Evolutionary conservation across 2,797 vertebrate species (phyloP), one percentile per base, ranked within the genome.

Genomic region (Darevskia nairensis): DNA sequence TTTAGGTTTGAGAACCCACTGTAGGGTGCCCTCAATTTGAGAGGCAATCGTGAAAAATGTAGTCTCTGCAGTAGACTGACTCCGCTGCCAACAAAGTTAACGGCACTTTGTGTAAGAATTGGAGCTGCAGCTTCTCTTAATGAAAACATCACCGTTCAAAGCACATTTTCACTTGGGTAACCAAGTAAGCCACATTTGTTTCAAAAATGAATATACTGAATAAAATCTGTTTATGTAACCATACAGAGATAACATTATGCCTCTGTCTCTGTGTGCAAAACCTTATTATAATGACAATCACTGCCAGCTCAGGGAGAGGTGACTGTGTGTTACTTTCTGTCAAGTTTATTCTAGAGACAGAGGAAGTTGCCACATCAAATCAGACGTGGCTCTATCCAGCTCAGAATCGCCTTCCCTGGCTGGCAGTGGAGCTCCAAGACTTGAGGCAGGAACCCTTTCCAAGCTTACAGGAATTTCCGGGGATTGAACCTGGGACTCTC

Each of bases 141-240:
- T 92, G 90, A 95, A 94, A 95, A 90, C 32, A 94, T 93, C 88
- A 66, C 91, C 91, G 94, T 95, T 93, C 89, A 90, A 88, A 90
- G 93, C 91, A 93, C 8, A 9, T 80, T 91, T 93, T 92, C 92
- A 92, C 90, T 89, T 85, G 2, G 75, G 90, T 89, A 95, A 86
- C 88, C 91, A 92, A 94, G 87, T 69, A 92, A 92, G 78, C 89
- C 61, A 88, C 92, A 81, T 94, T 93, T 93, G 85, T 92, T 90
- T 89, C 71, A 82, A 90, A 92, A 91, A 93, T 82, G 92, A 92
- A 91, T 89, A 88, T 7, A 90, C 55, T 92, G 86, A 90, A 85
- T 89, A 91, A 94, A 92, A 64, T 86, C 82, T 77, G 35, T 92
- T 93, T 92, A 7, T 82, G 78, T 91, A 89, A 82, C 91, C 92